Percentiles rank a stretch among this genome's conserved stretches.
These are phyloP conservation scores for Syrmaticus mikado DNA, from an alignment of 2,113 vertebrate species.

Conservation along the genomic window DNA sequence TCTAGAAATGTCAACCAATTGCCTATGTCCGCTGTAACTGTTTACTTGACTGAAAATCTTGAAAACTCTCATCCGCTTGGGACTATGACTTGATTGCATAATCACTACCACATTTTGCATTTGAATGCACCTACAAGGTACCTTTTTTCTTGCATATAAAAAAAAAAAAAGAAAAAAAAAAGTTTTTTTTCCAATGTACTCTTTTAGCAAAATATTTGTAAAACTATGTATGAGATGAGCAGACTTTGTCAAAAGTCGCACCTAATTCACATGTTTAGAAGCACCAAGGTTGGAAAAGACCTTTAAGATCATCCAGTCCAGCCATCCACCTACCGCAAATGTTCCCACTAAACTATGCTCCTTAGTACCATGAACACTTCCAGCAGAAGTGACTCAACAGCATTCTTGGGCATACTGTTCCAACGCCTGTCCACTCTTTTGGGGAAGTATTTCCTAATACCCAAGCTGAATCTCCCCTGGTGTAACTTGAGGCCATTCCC, in stretches of 20 bases:
- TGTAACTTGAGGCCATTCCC: too few species aligned
- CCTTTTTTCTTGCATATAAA: background rate
- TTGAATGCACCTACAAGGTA: background rate
- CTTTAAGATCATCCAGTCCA: too few species aligned
- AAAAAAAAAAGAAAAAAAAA: background rate
- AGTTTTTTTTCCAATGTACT: background rate
- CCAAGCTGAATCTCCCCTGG: too few species aligned
- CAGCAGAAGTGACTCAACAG: too few species aligned
- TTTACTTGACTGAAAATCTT: background rate
- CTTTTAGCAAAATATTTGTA: background rate
- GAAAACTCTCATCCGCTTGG: background rate
- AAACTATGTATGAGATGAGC: background rate
- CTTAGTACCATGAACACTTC: too few species aligned
- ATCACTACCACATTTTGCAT: too few species aligned
- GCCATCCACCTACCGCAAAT: too few species aligned
- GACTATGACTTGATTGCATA: background rate
- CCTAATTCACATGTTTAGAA: background rate
- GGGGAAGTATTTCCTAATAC: too few species aligned
- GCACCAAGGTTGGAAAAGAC: too few species aligned
- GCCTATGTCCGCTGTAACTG: background rate
- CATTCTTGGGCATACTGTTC: too few species aligned
- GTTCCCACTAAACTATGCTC: too few species aligned
- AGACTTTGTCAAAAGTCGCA: background rate
- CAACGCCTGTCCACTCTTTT: too few species aligned
- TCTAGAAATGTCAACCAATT: background rate